Evolutionary conservation across 2,888 invertebrate genomes (phyloP).

Genomic region (Aleiodes alternator): DNA sequence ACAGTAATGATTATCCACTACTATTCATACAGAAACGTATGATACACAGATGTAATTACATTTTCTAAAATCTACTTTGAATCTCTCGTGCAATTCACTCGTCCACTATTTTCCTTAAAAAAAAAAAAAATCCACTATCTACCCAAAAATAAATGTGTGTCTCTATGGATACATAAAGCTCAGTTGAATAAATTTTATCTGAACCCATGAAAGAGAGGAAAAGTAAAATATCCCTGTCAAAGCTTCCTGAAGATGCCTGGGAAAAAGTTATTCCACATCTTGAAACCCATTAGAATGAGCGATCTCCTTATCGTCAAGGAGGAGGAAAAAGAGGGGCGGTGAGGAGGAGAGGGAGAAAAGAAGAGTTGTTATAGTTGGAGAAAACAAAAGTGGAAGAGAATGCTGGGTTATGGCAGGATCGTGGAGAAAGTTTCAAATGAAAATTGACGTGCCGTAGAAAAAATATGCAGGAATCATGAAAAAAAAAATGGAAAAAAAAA

Average conservation of each 20-base stretch:
- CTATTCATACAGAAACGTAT: not conserved
- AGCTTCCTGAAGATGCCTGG: constrained; percentile 9
- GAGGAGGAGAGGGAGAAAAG: not conserved
- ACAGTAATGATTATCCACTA: not conserved
- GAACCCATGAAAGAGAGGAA: not conserved
- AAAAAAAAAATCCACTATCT: too few relatives aligned
- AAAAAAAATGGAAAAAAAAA: constrained; percentile 16
- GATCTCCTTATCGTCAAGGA: constrained; percentile 35
- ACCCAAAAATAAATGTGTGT: too few relatives aligned
- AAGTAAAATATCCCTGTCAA: not conserved
- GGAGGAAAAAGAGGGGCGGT: not conserved
- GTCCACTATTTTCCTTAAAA: too few relatives aligned
- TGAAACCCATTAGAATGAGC: constrained; percentile 15
- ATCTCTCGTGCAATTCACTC: too few relatives aligned
- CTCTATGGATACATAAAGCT: too few relatives aligned
- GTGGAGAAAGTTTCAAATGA: constrained; percentile 56
- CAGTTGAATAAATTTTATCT: not conserved
- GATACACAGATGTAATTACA: not conserved
- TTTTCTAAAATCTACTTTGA: too few relatives aligned
- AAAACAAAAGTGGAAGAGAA: constrained; percentile 25
- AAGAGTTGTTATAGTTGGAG: constrained; percentile 21
- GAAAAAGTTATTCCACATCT: constrained; percentile 43
- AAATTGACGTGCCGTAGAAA: constrained; percentile 54
- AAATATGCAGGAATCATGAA: constrained; percentile 50
- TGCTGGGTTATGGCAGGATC: constrained; percentile 26